Base-by-base conservation (phyloP, 2,797 vertebrate genomes). In the Galagoides demidoff region DNA sequence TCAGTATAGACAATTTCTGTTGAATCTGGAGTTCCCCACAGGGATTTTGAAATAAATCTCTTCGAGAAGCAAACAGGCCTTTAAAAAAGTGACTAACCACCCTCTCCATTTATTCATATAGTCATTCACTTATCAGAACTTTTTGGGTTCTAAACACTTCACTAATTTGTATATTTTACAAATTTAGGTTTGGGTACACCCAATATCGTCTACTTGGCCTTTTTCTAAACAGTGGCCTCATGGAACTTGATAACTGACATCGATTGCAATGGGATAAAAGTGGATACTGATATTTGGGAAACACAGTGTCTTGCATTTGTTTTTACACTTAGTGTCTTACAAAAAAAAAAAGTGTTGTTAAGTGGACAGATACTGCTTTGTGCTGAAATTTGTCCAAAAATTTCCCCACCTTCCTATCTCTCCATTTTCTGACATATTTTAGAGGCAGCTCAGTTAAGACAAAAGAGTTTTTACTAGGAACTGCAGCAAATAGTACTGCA, bases 11-110 rank as follows among this genome's bases (percentile, higher is more conserved):
- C 78, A 86, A 89, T 90, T 86, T 82, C 73, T 84, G 7, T 55
- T 71, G 59, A 89, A 17, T 68, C n/a, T 89, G 64, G 39, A 84
- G 23, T 82, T 57, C 11, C 31, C 31, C 17, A 61, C 3, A 12
- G 17, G 17, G 11, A 87, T 71, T 96, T 95, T 92, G 70, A 85
- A 92, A 85, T 71, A 91, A 95, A 71, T 82, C 77, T 89, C 52
- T 43, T 91, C 23, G 7, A 94, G 59, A 94, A 85, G 29, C 45
- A 84, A 82, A 73, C 19, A 68, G 31, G 49, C 20, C 25, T 92
- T 77, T 68, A 12, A 49, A 71, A 82, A 92, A 71, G 45, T 7
- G 55, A 78, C 55, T 74, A 76, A 79, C 31, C 12, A 77, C 13
- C 3, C 3, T 10, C 7, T 87, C 45, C 10, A 37, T 55, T 39